Base-by-base conservation (phyloP, 2,797 vertebrate species). In the Hirundo rustica region DNA sequence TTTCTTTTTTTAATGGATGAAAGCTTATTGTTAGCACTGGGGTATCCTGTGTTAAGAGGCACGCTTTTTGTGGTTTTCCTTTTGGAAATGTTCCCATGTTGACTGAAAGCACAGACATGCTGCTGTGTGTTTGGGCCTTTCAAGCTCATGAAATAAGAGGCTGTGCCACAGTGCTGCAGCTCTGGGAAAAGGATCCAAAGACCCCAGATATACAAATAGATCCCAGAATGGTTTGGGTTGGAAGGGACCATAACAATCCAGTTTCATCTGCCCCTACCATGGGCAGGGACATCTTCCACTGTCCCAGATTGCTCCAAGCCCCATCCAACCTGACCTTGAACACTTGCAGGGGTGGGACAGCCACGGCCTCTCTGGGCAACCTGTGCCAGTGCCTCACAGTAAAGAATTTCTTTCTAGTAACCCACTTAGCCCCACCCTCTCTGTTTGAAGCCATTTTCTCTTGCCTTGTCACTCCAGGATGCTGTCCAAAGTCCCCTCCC, bases 31-130 rank as follows among this genome's bases (percentile, higher is more conserved):
- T 68, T 94, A 72, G 38, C 40, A 2, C 51, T 5, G 22, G 81
- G 70, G 36, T 75, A 27, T 61, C 84, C 71, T 62, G 60, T 81
- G 55, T 27, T 53, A 45, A 86, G 89, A 94, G 77, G 40, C 72
- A 74, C 11, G 47, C 34, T 77, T 82, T 77, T 36, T 66, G 87
- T 82, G 80, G 72, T 70, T 97, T 97, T 73, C 36, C 58, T 78
- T 71, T 92, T 95, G 92, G 83, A 94, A 77, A 13, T 53, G 21
- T 54, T 94, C 87, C 92, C 67, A 22, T 2, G 3, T 53, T 58
- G 45, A 68, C 74, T 80, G 79, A 75, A 85, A 88, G 77, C 10
- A 1, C 62, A 74, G 78, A 58, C 18, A 3, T 0, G 8, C 71
- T 76, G 71, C 72, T 26, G 30, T 47, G 47, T 55, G 2, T 10